Conservation (phyloP, 2,113 vertebrate species). For the Tapirus terrestris region DNA sequence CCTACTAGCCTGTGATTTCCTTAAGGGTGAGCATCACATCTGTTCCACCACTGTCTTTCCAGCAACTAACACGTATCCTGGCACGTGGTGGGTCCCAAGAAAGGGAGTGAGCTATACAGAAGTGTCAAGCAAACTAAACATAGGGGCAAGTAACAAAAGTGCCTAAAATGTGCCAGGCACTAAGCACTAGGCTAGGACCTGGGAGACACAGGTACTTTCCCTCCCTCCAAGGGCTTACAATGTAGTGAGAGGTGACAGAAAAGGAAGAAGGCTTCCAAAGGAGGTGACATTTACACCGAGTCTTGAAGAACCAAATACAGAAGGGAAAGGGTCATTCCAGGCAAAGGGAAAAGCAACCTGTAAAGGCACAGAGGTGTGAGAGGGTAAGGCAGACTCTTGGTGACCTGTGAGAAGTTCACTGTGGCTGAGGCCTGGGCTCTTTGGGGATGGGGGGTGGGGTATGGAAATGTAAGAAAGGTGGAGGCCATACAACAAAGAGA, state of each 20-base stretch:
- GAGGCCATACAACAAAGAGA: not conserved
- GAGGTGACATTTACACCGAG: not conserved
- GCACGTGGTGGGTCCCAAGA: not conserved
- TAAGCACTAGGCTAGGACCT: not conserved
- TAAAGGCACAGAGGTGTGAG: not conserved
- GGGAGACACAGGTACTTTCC: not conserved
- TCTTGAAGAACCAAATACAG: not conserved
- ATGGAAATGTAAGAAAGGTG: not conserved
- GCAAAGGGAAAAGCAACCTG: not conserved
- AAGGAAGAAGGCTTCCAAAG: not conserved
- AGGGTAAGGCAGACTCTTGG: not conserved
- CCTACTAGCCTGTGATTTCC: not conserved
- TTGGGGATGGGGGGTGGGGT: not conserved
- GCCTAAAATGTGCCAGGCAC: not conserved
- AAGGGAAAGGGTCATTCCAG: not conserved
- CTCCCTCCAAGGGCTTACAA: not conserved
- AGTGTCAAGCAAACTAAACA: not conserved
- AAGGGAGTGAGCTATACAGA: not conserved
- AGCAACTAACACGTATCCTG: not conserved
- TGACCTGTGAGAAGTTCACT: not conserved
- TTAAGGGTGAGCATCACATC: not conserved
- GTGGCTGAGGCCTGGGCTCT: not conserved
- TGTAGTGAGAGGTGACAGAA: not conserved
- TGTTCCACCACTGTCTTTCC: slow-evolving; percentile 6
- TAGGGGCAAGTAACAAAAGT: not conserved